Evolutionary conservation across 2,888 invertebrate species (phyloP).

Genomic region (Drosophila melanosoma): DNA sequence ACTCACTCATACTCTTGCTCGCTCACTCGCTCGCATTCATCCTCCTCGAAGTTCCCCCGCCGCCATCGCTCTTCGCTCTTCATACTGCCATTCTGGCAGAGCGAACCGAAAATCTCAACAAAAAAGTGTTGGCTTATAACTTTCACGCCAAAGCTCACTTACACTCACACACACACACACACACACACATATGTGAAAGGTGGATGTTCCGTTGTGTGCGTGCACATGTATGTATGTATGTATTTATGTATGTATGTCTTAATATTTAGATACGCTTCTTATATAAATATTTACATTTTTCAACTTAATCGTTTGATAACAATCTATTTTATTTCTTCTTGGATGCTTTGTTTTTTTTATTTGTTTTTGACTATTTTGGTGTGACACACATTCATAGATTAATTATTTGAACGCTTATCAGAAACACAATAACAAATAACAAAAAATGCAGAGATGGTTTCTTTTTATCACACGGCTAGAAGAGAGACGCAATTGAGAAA

Average conservation of each 20-base stretch:
- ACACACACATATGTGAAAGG: conserved; percentile 47
- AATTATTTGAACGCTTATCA: conserved; percentile 53
- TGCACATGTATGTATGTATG: background rate
- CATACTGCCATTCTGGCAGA: conserved; percentile 27
- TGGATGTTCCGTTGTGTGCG: background rate
- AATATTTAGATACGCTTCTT: background rate
- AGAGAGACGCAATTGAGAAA: conserved; percentile 46
- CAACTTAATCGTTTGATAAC: conserved; percentile 2
- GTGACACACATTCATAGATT: background rate
- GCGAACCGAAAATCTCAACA: conserved; percentile 45
- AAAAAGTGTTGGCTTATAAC: conserved; percentile 61
- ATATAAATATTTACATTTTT: conserved; percentile 9
- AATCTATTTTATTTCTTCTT: background rate
- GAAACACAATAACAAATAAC: conserved; percentile 11
- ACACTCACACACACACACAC: conserved; percentile 21
- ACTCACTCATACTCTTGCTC: conserved; percentile 37
- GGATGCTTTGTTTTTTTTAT: background rate
- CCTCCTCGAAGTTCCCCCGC: conserved; percentile 16
- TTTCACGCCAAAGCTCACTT: conserved; percentile 59
- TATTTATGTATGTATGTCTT: background rate
- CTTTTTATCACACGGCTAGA: conserved; percentile 42
- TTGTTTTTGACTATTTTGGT: background rate
- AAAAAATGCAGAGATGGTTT: conserved; percentile 41
- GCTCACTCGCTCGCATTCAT: conserved; percentile 28
- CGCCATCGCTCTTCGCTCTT: background rate